Conservation (phyloP, 2,888 invertebrate genomes). For the Copidosoma aretas region DNA sequence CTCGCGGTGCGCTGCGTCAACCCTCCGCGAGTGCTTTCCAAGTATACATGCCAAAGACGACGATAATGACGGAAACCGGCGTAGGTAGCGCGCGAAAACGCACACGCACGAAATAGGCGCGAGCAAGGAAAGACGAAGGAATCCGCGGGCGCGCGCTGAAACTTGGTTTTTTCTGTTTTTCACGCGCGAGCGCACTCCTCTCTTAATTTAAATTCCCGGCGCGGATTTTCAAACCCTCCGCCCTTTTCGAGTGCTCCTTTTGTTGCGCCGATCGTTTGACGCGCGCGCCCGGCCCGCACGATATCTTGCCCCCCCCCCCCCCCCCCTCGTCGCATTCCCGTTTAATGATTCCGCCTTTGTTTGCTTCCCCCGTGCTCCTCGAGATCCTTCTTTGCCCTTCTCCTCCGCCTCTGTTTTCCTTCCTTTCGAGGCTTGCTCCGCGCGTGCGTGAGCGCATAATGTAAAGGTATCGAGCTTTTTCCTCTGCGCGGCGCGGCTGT, state of each 20-base stretch:
- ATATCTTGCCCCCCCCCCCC: neutral
- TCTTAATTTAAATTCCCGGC: slow-evolving; percentile 26
- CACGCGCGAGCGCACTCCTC: neutral
- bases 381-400: neutral
- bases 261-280: slow-evolving; percentile 2
- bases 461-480: no score
- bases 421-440: neutral
- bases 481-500: no score
- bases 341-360: no score
- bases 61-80: no score
- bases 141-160: neutral
- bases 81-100: neutral
- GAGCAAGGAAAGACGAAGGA: neutral
- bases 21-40: no score
- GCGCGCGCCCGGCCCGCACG: neutral
- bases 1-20: no score
- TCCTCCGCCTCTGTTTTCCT: neutral
- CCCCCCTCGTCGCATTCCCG: no score
- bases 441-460: neutral
- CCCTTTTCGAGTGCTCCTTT: slow-evolving; percentile 8
- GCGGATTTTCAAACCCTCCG: slow-evolving; percentile 1
- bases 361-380: no score
- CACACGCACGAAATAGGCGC: no score
- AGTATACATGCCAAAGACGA: no score
- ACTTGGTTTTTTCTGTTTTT: neutral